Conservation (phyloP, 2,797 vertebrate species). For the Xiphophorus birchmanni region DNA sequence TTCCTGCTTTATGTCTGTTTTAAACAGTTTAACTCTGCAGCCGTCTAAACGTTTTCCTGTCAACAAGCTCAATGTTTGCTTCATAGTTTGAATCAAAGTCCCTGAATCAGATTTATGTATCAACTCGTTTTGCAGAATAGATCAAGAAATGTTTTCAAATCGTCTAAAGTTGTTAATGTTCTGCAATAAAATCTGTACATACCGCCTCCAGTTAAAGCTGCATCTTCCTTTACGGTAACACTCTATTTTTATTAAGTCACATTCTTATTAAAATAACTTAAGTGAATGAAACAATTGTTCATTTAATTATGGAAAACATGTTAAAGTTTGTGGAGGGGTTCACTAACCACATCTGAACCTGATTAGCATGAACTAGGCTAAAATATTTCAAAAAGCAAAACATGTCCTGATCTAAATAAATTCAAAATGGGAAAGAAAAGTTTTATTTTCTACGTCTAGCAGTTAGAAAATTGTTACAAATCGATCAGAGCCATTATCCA, state of each 20-base stretch:
- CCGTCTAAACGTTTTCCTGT: constrained; percentile 4
- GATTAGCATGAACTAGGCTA: not conserved
- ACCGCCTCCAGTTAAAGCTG: constrained; percentile 7
- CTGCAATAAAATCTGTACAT: constrained; percentile 66
- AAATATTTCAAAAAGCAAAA: not conserved
- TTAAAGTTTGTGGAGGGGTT: too few relatives aligned
- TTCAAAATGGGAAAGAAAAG: not conserved
- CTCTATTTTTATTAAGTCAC: not conserved
- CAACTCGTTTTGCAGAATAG: not conserved
- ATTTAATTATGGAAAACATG: not conserved
- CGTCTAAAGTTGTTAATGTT: constrained; percentile 44
- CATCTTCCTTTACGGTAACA: not conserved
- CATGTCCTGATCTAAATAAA: not conserved
- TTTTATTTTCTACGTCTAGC: not conserved
- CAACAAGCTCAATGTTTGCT: not conserved
- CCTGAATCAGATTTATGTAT: not conserved
- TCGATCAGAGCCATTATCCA: not conserved
- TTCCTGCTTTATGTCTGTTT: constrained; percentile 32
- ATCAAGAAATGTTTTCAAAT: not conserved
- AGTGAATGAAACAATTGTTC: not conserved
- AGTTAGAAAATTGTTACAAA: not conserved
- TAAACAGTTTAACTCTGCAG: constrained; percentile 1
- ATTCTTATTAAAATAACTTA: not conserved
- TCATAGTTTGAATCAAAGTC: constrained; percentile 3
- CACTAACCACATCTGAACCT: not conserved